Evolutionary conservation across 2,113 vertebrate genomes (phyloP).

Genomic region (Podiceps cristatus): DNA sequence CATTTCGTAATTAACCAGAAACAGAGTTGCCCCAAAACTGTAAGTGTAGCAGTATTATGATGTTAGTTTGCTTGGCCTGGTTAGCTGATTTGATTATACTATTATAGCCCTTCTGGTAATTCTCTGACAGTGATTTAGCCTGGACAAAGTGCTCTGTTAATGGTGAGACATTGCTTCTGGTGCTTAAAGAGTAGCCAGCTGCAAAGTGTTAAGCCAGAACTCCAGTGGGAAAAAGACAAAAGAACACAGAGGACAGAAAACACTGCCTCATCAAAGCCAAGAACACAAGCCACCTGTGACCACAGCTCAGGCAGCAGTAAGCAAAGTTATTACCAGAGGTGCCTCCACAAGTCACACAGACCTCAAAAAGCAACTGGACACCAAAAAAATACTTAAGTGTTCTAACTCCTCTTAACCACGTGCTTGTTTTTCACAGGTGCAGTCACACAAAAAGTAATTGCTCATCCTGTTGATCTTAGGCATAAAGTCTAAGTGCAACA

Average conservation of each 20-base stretch:
- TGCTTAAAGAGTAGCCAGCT: neutral
- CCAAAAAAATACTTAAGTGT: neutral
- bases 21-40: neutral
- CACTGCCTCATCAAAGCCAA: neutral
- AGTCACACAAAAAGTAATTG: neutral
- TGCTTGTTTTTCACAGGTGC: neutral
- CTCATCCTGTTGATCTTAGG: neutral
- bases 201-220: neutral
- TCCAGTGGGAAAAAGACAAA: neutral
- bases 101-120: neutral
- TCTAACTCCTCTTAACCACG: neutral
- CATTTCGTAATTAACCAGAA: neutral
- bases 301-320: neutral
- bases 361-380: neutral
- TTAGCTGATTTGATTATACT: neutral
- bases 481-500: neutral
- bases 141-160: neutral
- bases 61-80: neutral
- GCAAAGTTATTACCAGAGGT: neutral
- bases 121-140: neutral
- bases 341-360: neutral
- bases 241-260: neutral
- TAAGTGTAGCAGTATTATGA: neutral
- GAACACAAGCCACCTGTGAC: neutral
- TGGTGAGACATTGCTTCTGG: neutral